Conservation (phyloP, 2,888 invertebrate species). For the Tuberolachnus salignus region DNA sequence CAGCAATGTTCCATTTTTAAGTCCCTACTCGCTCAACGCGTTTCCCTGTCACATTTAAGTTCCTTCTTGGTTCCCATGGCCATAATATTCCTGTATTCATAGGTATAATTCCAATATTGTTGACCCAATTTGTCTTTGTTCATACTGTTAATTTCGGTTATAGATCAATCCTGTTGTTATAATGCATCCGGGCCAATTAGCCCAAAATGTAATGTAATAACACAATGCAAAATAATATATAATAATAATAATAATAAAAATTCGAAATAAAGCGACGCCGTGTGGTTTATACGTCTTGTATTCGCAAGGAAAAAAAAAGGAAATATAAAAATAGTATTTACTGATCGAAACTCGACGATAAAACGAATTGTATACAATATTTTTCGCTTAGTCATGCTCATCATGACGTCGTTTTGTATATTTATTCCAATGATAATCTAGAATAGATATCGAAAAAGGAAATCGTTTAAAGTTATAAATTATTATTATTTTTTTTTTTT, state of each 20-base stretch:
- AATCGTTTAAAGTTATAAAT: slow-evolving; percentile 39
- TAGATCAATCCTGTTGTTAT: no score
- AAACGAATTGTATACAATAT: slow-evolving; percentile 10
- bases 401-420: slow-evolving; percentile 15
- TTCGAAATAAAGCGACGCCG: background rate
- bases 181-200: no score
- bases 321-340: background rate
- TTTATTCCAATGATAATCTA: slow-evolving; percentile 36
- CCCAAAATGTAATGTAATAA: no score
- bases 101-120: no score
- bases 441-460: background rate
- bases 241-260: background rate
- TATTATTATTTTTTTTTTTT: slow-evolving; percentile 1
- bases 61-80: no score
- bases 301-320: background rate
- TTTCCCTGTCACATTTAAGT: no score
- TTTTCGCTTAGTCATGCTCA: slow-evolving; percentile 35
- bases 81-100: no score
- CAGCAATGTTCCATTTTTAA: no score
- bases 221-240: no score
- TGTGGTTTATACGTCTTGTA: background rate
- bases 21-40: no score
- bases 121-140: no score
- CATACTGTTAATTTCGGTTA: no score
- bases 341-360: slow-evolving; percentile 22